phyloP scores from a whole-genome alignment of 2,888 invertebrate genomes.

The Lathronympha strigana region DNA sequence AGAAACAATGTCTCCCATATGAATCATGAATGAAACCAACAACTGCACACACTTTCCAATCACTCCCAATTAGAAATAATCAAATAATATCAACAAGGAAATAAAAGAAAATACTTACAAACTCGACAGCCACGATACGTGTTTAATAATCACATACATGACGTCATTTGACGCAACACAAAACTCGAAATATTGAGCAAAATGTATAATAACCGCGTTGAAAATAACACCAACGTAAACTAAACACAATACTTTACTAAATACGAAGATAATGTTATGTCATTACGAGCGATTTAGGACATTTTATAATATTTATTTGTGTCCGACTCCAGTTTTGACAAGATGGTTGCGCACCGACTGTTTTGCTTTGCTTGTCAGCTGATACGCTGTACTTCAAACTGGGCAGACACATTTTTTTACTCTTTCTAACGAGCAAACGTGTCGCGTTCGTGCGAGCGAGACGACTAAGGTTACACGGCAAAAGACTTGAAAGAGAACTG shows the following conservation, averaged over 20 bases:
- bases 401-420: constrained; percentile 51
- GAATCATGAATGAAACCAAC: constrained; percentile 78
- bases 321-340: constrained; percentile 83
- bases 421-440: constrained; percentile 52
- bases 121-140: constrained; percentile 81
- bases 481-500: constrained; percentile 65
- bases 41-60: constrained; percentile 57
- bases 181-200: constrained; percentile 80
- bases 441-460: constrained; percentile 53
- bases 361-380: constrained; percentile 86
- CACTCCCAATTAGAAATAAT: constrained; percentile 57
- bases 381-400: constrained; percentile 77
- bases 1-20: constrained; percentile 51
- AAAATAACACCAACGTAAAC: constrained; percentile 73
- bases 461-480: constrained; percentile 58
- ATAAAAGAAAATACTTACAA: constrained; percentile 83
- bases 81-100: constrained; percentile 72
- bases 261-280: constrained; percentile 74
- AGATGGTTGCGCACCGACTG: constrained; percentile 85
- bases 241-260: constrained; percentile 75
- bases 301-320: constrained; percentile 83
- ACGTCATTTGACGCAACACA: constrained; percentile 84
- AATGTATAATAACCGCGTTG: constrained; percentile 72
- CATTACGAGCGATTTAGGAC: constrained; percentile 79
- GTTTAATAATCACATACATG: constrained; percentile 82